Evolutionary conservation across 1,140 invertebrate genomes (phyloP), one percentile per base, ranked within the genome.

Genomic region (Drosophila leontia): DNA sequence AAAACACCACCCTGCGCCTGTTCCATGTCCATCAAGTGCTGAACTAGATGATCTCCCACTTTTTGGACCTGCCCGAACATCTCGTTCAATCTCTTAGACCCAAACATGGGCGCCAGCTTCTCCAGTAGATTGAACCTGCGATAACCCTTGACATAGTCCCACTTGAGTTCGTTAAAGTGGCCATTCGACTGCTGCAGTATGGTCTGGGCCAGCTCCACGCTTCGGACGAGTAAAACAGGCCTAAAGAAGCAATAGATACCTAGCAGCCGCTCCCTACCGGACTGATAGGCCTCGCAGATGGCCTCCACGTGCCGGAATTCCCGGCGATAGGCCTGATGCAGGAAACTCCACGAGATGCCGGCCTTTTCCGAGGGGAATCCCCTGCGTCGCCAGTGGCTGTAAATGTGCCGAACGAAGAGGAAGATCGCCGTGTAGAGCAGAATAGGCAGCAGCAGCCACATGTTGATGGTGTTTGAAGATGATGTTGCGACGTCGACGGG

Each of bases 381-480:
- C 67, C 82, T 80, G 56, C 91, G 91, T 7, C 59, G 63, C 91
- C 91, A 92, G 47, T 92, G 78, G 62, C 75, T 92, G 35, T 92
- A 91, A 51, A 92, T 75, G 69, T 92, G 91, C 4, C 91, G 82
- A 19, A 92, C 82, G 17, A 57, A 71, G 11, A 92, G 79, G 65
- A 78, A 92, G n/a, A 91, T 56, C 44, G 70, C 32, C 48, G 91
- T 77, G 50, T 92, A 92, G 17, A 81, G 35, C 6, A 92, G 51
- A 23, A 92, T 92, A 13, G 91, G 91, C 63, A 92, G 47, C 60
- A 92, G 78, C 72, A 92, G 71, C 91, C 91, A 92, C 91, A 92
- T 92, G 50, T 15, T 50, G 7, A 7, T 61, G 11, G 4, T 3
- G 23, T 4, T 29, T 42, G 75, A 35, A 11, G 47, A 8, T 45